These are phyloP conservation scores for Acrobasis suavella DNA, from an alignment of 2,888 invertebrate genomes.

Conservation along the genomic window DNA sequence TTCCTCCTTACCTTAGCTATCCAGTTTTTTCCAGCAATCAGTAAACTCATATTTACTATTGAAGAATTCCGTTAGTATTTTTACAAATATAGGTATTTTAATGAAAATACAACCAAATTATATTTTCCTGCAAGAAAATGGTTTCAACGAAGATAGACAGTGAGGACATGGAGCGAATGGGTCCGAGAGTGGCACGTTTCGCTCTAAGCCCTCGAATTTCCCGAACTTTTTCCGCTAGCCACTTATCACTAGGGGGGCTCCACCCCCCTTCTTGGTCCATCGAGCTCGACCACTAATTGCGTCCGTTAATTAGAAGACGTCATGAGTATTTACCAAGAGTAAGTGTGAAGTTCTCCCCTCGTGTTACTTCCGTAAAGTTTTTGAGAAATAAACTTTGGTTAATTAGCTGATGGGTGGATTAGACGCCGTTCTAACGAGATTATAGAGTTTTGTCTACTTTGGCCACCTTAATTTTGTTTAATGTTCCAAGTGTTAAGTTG, in stretches of 20 bases:
- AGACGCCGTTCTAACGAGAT: conserved; percentile 76
- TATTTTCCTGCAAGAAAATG: too few species aligned
- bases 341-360: conserved; percentile 75
- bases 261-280: conserved; percentile 59
- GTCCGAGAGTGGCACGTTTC: conserved; percentile 45
- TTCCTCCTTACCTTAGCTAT: too few species aligned
- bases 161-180: too few species aligned
- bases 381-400: conserved; percentile 80
- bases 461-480: conserved; percentile 75
- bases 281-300: conserved; percentile 80
- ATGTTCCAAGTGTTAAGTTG: conserved; percentile 34
- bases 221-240: conserved; percentile 76
- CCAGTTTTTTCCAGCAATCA: too few species aligned
- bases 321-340: conserved; percentile 81
- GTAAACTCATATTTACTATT: too few species aligned
- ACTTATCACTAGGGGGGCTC: conserved; percentile 59
- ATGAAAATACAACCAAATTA: too few species aligned
- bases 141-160: too few species aligned
- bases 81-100: too few species aligned
- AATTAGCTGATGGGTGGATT: conserved; percentile 81
- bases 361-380: conserved; percentile 76
- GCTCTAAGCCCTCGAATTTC: conserved; percentile 73
- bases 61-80: too few species aligned
- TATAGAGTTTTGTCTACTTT: conserved; percentile 78
- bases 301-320: conserved; percentile 83